A percentile compares a stretch with the other conserved stretches of the same genome.
These are phyloP conservation scores for Chroicocephalus ridibundus DNA, from an alignment of 2,113 vertebrate genomes.

Conservation along the genomic window DNA sequence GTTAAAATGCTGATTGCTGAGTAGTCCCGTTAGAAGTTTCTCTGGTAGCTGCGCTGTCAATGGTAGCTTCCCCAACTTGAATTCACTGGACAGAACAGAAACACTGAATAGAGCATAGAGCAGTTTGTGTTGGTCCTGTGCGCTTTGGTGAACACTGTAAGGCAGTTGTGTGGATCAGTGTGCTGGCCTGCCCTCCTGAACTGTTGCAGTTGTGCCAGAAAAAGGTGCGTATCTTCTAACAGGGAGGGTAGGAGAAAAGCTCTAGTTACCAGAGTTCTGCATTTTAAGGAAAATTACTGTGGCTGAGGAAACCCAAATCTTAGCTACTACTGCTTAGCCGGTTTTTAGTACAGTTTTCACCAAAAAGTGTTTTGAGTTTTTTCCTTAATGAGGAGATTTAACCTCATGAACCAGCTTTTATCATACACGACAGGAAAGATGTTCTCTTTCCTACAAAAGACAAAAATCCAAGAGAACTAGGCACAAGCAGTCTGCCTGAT, in stretches of 20 bases:
- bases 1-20: not conserved
- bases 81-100: not conserved
- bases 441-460: not conserved
- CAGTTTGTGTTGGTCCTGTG: not conserved
- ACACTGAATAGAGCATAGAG: not conserved
- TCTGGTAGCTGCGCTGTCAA: not conserved
- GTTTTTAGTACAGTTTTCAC: not conserved
- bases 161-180: fast-evolving
- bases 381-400: not conserved
- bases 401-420: not conserved
- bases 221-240: not conserved
- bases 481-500: not conserved
- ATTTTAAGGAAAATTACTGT: not conserved
- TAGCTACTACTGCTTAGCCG: not conserved
- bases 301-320: not conserved
- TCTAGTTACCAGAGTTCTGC: not conserved
- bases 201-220: not conserved
- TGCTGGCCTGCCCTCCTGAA: not conserved
- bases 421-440: not conserved
- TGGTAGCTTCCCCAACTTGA: not conserved
- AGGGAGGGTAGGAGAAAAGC: not conserved
- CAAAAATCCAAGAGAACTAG: not conserved
- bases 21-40: not conserved
- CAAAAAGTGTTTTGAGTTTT: not conserved
- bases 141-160: not conserved